These are phyloP conservation scores for Omphaloscelis lunosa DNA, from an alignment of 2,888 invertebrate species.

Conservation along the genomic window DNA sequence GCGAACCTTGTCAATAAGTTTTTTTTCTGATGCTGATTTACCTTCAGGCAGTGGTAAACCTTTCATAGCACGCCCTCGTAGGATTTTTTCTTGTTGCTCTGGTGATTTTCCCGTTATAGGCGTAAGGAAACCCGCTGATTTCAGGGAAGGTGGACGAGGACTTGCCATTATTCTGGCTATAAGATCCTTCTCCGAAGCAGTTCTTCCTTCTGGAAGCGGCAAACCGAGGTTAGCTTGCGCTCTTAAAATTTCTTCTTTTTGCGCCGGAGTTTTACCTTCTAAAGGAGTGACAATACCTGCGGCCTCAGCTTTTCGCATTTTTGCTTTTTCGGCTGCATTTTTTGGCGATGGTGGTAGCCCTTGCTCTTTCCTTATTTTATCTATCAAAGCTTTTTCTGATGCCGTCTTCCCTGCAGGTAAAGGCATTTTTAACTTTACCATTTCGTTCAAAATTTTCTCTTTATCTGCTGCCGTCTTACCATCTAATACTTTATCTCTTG, in stretches of 20 bases:
- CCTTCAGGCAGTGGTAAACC: conserved; percentile 4
- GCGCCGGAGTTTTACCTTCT: conserved; percentile 58
- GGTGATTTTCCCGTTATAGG: conserved; percentile 66
- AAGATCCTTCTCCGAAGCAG: conserved; percentile 49
- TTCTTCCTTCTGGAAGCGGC: background rate
- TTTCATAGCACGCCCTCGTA: conserved; percentile 33
- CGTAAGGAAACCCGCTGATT: conserved; percentile 32
- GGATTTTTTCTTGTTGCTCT: conserved; percentile 1
- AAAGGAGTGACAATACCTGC: conserved; percentile 54
- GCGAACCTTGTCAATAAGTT: conserved; percentile 41
- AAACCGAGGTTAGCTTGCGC: background rate
- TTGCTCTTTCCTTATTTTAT: conserved; percentile 30
- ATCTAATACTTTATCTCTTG: conserved; percentile 34
- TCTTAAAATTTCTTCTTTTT: conserved; percentile 57
- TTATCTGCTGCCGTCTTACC: conserved; percentile 46
- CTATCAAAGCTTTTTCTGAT: conserved; percentile 47
- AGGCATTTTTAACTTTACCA: conserved; percentile 31
- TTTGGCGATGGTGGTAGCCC: conserved; percentile 50
- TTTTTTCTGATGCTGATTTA: conserved; percentile 66
- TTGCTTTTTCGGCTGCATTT: conserved; percentile 35
- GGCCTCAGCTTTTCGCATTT: conserved; percentile 34
- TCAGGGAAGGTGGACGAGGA: background rate
- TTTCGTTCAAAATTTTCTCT: conserved; percentile 36
- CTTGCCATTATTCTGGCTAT: conserved; percentile 34
- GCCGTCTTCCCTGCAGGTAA: conserved; percentile 41